Percentiles rank a stretch among this genome's conserved stretches.
These are phyloP conservation scores for Plebejus argus DNA, from an alignment of 2,888 invertebrate species.

Conservation along the genomic window DNA sequence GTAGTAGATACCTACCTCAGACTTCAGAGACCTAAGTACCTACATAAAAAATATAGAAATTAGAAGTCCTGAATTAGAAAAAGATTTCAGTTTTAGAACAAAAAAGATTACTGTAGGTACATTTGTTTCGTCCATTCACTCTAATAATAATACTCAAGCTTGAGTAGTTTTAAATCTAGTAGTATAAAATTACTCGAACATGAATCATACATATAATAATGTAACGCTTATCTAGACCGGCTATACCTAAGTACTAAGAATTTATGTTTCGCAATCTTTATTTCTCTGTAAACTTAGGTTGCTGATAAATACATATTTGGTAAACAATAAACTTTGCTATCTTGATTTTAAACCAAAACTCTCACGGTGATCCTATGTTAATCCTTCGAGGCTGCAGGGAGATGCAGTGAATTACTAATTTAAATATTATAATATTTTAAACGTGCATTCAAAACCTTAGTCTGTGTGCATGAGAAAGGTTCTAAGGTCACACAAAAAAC, in stretches of 20 bases:
- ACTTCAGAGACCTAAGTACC: too few relatives aligned
- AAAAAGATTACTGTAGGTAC: too few relatives aligned
- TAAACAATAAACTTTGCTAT: slow-evolving; percentile 1
- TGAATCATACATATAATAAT: neutral
- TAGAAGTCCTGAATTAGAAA: too few relatives aligned
- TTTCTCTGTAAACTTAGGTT: slow-evolving; percentile 2
- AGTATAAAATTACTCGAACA: slow-evolving; percentile 6
- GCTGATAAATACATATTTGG: neutral
- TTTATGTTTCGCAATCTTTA: slow-evolving; percentile 20
- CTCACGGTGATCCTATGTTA: neutral
- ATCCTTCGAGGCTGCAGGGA: too few relatives aligned
- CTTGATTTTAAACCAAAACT: neutral
- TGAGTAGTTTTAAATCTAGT: neutral
- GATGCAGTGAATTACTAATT: neutral
- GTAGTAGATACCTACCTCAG: too few relatives aligned
- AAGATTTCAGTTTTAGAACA: too few relatives aligned
- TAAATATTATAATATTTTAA: too few relatives aligned
- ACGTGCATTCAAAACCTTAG: too few relatives aligned
- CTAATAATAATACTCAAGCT: neutral
- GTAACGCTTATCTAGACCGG: neutral
- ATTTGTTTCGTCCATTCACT: neutral
- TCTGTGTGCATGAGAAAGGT: too few relatives aligned
- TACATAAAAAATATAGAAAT: too few relatives aligned
- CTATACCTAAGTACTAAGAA: slow-evolving; percentile 8
- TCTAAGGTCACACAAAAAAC: too few relatives aligned